Evolutionary conservation across 2,113 vertebrate species (phyloP), one percentile per base, ranked within the genome.

Genomic region (Cyprinodon variegatus): DNA sequence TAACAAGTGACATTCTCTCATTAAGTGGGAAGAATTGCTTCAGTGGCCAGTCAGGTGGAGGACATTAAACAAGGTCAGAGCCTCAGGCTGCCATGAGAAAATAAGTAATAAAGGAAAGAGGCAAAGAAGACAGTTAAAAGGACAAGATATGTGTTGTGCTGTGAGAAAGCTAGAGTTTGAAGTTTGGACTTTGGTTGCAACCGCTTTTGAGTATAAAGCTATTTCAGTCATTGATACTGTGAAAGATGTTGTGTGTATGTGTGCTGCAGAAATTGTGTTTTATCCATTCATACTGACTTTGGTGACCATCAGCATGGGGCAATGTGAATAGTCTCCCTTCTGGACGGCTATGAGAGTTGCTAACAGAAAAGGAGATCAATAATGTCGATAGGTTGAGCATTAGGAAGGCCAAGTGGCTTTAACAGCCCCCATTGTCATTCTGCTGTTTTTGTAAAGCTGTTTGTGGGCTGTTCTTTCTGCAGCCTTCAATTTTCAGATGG

Each of bases 331-430:
- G 65, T 79, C 67, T 72, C 82, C 70, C 74, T 70, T 84, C 81
- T 77, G 43, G 65, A 29, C 43, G 64, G 76, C 74, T 80, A 22
- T 60, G 70, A 76, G 81, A 84, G 76, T 77, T 83, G 76, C 86
- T 65, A 6, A 59, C 83, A 74, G 83, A 90, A 91, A 91, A 88
- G 86, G 86, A 92, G 92, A 94, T 94, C 94, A 92, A 93, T 94
- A 91, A 77, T 15, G 81, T 92, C 91, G 59, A 94, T 93, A 83
- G 72, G 83, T 83, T 80, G 74, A 78, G 68, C 88, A 90, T 93
- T 92, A 90, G 81, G 78, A 85, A 67, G 81, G 89, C 86, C 88
- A 88, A 88, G 84, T 81, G 76, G 78, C 84, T 91, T 89, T 88
- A 91, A 91, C 81, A 80, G 81, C 83, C 74, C 29, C 81, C 70